Conservation (phyloP, 2,888 invertebrate genomes). For the Julus scanicus region DNA sequence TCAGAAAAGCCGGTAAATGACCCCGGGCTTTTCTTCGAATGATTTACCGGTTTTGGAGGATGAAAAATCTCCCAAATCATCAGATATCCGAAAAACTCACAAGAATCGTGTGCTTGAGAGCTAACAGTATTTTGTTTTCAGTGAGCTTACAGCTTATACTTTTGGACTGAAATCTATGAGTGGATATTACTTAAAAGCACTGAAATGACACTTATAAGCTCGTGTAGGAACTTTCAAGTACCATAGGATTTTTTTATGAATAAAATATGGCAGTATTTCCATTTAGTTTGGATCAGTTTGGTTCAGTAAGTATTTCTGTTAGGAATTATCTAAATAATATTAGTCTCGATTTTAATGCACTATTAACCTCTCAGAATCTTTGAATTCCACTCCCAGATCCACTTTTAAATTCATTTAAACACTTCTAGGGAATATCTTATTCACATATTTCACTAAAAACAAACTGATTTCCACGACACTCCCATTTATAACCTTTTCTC, state of each 20-base stretch:
- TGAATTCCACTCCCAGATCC: background rate
- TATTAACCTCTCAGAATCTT: background rate
- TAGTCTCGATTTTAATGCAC: too few relatives aligned
- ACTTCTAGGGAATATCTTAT: background rate
- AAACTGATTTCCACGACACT: background rate
- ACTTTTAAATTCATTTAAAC: background rate
- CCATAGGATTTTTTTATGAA: too few relatives aligned
- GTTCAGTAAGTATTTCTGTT: background rate
- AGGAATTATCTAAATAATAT: background rate
- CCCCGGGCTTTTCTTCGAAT: background rate
- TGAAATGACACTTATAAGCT: too few relatives aligned
- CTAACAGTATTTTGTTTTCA: too few relatives aligned
- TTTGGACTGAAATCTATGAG: too few relatives aligned
- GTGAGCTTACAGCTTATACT: too few relatives aligned
- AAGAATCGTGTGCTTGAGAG: too few relatives aligned
- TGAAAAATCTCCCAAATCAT: background rate
- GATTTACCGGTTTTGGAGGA: background rate
- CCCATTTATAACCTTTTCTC: background rate
- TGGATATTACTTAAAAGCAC: too few relatives aligned
- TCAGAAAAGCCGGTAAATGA: background rate
- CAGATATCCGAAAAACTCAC: background rate
- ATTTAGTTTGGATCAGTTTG: too few relatives aligned
- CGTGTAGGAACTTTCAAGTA: too few relatives aligned
- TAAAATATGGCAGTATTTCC: too few relatives aligned
- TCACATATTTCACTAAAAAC: background rate